Base-by-base conservation (phyloP, 2,888 invertebrate genomes). In the Lottia gigantea region DNA sequence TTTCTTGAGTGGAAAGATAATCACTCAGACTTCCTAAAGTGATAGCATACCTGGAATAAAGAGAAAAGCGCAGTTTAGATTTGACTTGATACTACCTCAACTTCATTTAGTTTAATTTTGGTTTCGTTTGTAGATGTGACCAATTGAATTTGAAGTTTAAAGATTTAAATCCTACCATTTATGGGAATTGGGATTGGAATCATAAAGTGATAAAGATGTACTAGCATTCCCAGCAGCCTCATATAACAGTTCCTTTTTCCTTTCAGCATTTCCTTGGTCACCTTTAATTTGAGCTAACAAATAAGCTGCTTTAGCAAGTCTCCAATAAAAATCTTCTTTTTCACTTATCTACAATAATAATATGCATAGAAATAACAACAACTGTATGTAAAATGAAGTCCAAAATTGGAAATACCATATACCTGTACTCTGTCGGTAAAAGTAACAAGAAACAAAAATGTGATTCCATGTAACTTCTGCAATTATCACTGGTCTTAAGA, bases 21-120 rank as follows among this genome's bases (percentile, higher is more conserved):
- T 93, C 92, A 46, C 91, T 91, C 67, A 92, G 88, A 64, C 90
- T 89, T 19, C 93, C 93, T 65, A 93, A 83, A 16, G 93, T 90
- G 65, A 94, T 92, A 2, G 93, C 94, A 86, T 90, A 92, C 87
- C 88, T 88, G 71, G 40, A 75, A 74, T 46, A 26, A 93, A 93
- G 16, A 16, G 25, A 62, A 26, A 31, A 8, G 12, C 11, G 11
- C n/a, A 25, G 45, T 19, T 64, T 64, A 3, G 14, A 23, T 46
- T n/a, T 19, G 31, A 6, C 31, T 4, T 6, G 31, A 31, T 31
- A 31, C 6, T 31, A 6, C 6, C 31, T 31, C 31, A 31, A 31
- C 2, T 4, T 4, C 19, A 19, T n/a, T n/a, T n/a, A n/a, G n/a
- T 19, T 6, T 55, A 23, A 55, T 19, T 19, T 55, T 46, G 47